Evolutionary conservation across 2,113 vertebrate species (phyloP).

Genomic region (Holacanthus passer): DNA sequence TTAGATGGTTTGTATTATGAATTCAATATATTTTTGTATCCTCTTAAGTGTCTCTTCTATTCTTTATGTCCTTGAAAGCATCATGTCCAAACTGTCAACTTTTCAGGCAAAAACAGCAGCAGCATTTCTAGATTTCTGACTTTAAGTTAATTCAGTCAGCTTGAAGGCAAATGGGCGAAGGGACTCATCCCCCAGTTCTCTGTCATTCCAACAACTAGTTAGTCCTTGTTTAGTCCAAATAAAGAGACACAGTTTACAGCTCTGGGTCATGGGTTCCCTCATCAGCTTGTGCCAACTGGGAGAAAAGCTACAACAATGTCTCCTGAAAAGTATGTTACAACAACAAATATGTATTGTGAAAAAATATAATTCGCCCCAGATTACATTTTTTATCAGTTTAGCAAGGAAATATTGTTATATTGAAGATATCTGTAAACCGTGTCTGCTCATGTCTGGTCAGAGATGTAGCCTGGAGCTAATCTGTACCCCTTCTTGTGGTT

Average conservation of each 20-base stretch:
- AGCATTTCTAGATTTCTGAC: not conserved
- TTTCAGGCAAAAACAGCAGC: not conserved
- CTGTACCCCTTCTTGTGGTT: too few relatives aligned
- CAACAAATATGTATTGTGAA: not conserved
- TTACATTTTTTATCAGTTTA: not conserved
- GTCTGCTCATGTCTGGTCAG: too few relatives aligned
- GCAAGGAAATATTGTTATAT: not conserved
- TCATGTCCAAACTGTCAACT: conserved; percentile 2
- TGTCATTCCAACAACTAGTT: not conserved
- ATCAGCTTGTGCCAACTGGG: not conserved
- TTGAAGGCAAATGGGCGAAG: not conserved
- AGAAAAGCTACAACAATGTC: not conserved
- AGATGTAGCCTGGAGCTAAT: too few relatives aligned
- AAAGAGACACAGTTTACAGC: too few relatives aligned
- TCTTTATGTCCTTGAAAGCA: conserved; percentile 37
- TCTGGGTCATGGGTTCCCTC: too few relatives aligned
- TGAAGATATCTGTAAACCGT: too few relatives aligned
- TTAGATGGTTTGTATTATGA: conserved; percentile 13
- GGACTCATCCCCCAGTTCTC: not conserved
- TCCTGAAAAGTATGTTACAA: not conserved
- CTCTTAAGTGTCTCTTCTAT: not conserved
- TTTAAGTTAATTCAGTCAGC: not conserved
- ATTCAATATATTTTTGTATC: not conserved
- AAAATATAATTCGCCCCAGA: not conserved
- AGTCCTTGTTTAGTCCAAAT: too few relatives aligned